Conservation (phyloP, 2,888 invertebrate genomes). For the Cheilosia vernalis region DNA sequence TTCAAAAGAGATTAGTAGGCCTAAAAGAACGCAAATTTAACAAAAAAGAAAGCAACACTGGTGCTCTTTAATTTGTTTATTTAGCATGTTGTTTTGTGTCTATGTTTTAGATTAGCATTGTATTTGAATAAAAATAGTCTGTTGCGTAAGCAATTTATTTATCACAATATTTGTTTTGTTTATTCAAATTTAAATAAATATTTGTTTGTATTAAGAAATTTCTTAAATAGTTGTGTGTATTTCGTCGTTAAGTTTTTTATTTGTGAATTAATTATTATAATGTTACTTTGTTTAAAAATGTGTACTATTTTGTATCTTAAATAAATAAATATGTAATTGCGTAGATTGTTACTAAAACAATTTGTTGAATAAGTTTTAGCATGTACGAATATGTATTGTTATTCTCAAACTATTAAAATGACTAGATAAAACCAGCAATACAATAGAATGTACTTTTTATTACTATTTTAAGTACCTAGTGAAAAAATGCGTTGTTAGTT, state of each 20-base stretch:
- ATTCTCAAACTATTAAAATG: constrained; percentile 49
- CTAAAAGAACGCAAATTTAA: constrained; percentile 19
- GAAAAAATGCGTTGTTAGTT: constrained; percentile 22
- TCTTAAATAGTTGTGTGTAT: constrained; percentile 47
- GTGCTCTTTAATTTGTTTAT: constrained; percentile 35
- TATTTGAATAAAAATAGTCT: constrained; percentile 62
- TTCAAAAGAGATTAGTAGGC: constrained; percentile 22
- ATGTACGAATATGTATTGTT: constrained; percentile 16
- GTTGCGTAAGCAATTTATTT: constrained; percentile 69
- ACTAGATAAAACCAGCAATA: constrained; percentile 69
- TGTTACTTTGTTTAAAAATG: constrained; percentile 2
- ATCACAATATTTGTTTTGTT: constrained; percentile 57
- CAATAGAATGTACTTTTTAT: constrained; percentile 26
- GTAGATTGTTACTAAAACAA: constrained; percentile 5
- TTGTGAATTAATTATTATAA: constrained; percentile 18
- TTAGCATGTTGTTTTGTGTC: constrained; percentile 1
- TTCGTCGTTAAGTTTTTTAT: constrained; percentile 7
- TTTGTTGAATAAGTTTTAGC: constrained; percentile 16
- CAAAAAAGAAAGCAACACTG: constrained; percentile 45
- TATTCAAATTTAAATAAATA: constrained; percentile 47
- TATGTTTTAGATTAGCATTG: constrained; percentile 31
- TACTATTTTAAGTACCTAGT: neutral
- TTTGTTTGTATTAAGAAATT: constrained; percentile 22
- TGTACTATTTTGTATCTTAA: constrained; percentile 21
- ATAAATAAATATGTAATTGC: constrained; percentile 52